Base-by-base conservation (phyloP, 2,888 invertebrate species). In the Drosophila quasianomalipes region DNA sequence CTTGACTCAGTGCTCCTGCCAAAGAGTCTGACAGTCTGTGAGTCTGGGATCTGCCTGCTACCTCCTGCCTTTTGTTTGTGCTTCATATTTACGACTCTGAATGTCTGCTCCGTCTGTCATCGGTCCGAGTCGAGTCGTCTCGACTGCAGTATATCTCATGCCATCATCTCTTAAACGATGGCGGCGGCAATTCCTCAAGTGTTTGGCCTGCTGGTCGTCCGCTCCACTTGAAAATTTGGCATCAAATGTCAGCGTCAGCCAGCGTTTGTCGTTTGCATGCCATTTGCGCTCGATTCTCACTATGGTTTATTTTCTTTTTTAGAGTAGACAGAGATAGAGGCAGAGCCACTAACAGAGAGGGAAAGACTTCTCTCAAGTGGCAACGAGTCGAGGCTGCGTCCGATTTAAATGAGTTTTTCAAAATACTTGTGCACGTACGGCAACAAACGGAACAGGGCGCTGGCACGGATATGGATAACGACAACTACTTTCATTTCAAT, bases 151-250 rank as follows among this genome's bases (percentile, higher is more conserved):
- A 90, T 87, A 87, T 87, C 89, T 90, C 79, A 86, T 82, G 90
- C 86, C 87, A 84, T 88, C 86, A 87, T 89, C 86, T 86, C 76
- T 87, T 89, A 89, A 85, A 85, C 85, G 85, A 80, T 82, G 79
- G 80, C 87, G 82, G 82, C 87, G 82, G 89, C 91, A 91, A 88
- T 88, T 89, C 87, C 91, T 91, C 91, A 88, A 88, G 91, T 88
- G 89, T 84, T 83, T 87, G 87, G 89, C 73, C 78, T 76, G 76
- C 82, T 80, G 70, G 53, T 67, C 66, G 70, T 70, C 65, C 68
- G 79, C 71, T 75, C 85, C 90, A 89, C 91, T 89, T 89, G 90
- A 91, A 89, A 89, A 91, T 89, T 91, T 85, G 88, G 91, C 88
- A 89, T 89, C 88, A 91, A 89, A 89, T 91, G 88, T 91, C 88